Conservation (phyloP, 2,113 vertebrate genomes). For the Symphodus melops region DNA sequence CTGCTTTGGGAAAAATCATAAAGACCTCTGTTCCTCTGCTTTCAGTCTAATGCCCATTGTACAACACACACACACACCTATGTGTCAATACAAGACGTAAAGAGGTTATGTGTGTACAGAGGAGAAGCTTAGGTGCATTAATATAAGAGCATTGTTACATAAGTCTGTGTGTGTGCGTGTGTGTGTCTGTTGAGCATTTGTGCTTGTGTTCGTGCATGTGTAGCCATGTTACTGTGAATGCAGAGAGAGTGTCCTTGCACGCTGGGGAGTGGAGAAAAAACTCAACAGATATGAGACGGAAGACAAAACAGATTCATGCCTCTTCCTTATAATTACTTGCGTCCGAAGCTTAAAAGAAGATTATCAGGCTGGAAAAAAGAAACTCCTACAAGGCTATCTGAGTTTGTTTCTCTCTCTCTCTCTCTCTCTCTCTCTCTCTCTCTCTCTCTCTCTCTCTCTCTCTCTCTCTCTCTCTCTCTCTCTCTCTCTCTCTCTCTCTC, state of each 20-base stretch:
- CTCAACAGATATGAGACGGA: conserved; percentile 38
- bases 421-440: too few species aligned
- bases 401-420: too few species aligned
- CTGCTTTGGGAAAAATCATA: conserved; percentile 59
- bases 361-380: neutral
- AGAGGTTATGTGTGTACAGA: neutral
- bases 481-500: too few species aligned
- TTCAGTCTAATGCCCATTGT: conserved; percentile 47
- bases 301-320: conserved; percentile 55
- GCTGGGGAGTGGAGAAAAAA: conserved; percentile 19
- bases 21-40: conserved; percentile 33
- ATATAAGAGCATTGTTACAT: neutral
- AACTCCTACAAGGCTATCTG: neutral
- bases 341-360: neutral
- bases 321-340: neutral
- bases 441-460: too few species aligned
- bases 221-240: neutral
- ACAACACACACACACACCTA: neutral
- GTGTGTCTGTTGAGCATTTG: neutral
- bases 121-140: conserved; percentile 1
- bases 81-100: conserved; percentile 19
- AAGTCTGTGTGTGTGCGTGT: neutral
- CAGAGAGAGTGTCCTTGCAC: conserved; percentile 34
- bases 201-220: neutral
- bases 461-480: too few species aligned